These are phyloP conservation scores for Telenomus remus DNA, from an alignment of 1,140 invertebrate species.

Conservation along the genomic window DNA sequence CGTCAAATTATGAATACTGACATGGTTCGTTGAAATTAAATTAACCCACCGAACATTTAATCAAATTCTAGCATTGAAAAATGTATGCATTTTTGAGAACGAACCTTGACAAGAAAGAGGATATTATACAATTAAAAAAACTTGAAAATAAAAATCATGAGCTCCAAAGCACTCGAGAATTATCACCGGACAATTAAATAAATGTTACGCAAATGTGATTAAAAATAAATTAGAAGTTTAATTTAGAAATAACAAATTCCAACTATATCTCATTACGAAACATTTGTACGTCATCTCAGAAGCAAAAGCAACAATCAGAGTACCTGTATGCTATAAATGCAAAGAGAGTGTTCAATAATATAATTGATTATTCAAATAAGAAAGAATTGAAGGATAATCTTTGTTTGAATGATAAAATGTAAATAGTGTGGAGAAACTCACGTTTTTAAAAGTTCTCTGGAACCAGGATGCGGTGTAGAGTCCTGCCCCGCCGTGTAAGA, in stretches of 20 bases:
- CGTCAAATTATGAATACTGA: too few relatives aligned
- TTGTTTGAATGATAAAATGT: slow-evolving; percentile 2
- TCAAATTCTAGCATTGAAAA: not conserved
- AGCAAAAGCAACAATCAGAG: not conserved
- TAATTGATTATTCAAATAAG: too few relatives aligned
- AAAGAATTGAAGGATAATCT: too few relatives aligned
- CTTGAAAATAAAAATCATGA: not conserved
- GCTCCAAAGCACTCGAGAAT: not conserved
- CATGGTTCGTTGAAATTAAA: too few relatives aligned
- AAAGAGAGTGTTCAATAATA: too few relatives aligned
- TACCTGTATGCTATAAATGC: not conserved
- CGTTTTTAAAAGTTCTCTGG: slow-evolving; percentile 58
- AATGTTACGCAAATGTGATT: slow-evolving; percentile 4
- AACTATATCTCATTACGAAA: slow-evolving; percentile 1
- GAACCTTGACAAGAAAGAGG: not conserved
- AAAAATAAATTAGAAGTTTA: slow-evolving; percentile 7
- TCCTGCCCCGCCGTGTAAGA: slow-evolving; percentile 32
- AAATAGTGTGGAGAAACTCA: slow-evolving; percentile 47
- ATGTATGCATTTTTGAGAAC: not conserved
- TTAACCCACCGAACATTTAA: too few relatives aligned
- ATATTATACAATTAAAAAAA: slow-evolving; percentile 2
- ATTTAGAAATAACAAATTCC: not conserved
- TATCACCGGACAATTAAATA: not conserved
- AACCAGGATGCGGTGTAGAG: slow-evolving; percentile 43
- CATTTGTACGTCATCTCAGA: not conserved